A percentile compares a stretch with the other conserved stretches of the same genome.
Evolutionary conservation across 64 coral and sea anemone species (phyloP).

Genomic region (Astreopora myriophthalma): DNA sequence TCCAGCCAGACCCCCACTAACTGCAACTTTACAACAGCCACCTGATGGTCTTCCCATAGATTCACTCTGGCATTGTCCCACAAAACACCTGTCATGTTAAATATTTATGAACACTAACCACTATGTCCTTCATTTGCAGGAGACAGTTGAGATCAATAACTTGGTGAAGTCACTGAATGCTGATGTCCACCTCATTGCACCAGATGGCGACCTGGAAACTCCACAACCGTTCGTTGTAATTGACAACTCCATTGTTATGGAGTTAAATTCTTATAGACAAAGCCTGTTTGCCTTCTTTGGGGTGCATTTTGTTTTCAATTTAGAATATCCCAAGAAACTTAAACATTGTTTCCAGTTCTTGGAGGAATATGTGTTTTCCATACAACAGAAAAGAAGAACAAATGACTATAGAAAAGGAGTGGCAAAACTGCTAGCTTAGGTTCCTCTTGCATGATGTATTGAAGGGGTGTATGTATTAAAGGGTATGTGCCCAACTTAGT

Average conservation of each 20-base stretch:
- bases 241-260: background rate
- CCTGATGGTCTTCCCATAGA: too few species aligned
- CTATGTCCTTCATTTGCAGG: too few species aligned
- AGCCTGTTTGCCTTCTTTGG: background rate
- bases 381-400: background rate
- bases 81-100: too few species aligned
- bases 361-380: constrained; percentile 33
- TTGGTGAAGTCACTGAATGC: background rate
- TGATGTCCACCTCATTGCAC: background rate
- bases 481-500: too few species aligned
- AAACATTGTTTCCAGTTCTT: background rate
- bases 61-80: too few species aligned
- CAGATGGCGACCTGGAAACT: background rate
- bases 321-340: background rate
- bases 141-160: too few species aligned
- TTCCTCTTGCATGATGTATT: background rate
- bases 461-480: too few species aligned
- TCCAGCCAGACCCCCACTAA: too few species aligned
- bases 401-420: background rate
- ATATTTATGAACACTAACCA: too few species aligned
- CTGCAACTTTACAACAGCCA: too few species aligned
- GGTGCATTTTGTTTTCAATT: background rate
- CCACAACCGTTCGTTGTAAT: background rate
- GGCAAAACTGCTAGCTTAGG: background rate
- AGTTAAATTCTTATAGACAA: background rate